Base-by-base conservation (phyloP, 2,888 invertebrate species). In the Patella caerulea region DNA sequence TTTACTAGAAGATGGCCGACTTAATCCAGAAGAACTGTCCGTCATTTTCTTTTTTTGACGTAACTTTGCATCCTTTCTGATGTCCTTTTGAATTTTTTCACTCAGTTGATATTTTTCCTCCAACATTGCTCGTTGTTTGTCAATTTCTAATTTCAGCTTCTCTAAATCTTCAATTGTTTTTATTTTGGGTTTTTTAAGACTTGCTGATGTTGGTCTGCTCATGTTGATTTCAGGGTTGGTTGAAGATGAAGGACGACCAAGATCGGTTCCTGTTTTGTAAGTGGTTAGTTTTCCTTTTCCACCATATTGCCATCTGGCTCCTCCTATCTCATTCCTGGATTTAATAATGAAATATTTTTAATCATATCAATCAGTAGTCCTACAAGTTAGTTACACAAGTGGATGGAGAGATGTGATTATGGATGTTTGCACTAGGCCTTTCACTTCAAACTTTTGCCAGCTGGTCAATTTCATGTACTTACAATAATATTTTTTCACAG, bases 271-370 rank as follows among this genome's bases (percentile, higher is more conserved):
- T 17, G 85, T 84, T 72, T 82, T 85, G 79, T 86, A 88, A 14
- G 86, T 85, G 45, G 76, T 78, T 14, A 88, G 79, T 78, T 86
- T 87, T n/a, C 88, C 88, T 12, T 81, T 78, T 45, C 86, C 87
- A 55, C 88, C 88, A 83, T 87, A 85, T 56, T 86, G 82, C 88
- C 88, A 88, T 59, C 83, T 83, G 53, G 88, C 83, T 2, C 85
- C 86, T 5, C 86, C 87, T 45, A 86, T 78, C 81, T 88, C 88
- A 73, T 86, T 84, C 74, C 88, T 88, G 79, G 52, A 81, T 76
- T 77, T 74, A 71, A 53, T 24, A 76, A 74, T 55, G 73, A 75
- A 15, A 69, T 19, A 73, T 72, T 17, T n/a, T 53, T 73, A 73
- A 12, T n/a, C 1, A 24, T 9, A 19, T 12, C 7, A 52, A 24